A percentile compares a stretch with the other conserved stretches of the same genome.
phyloP scores from a whole-genome alignment of 1,140 invertebrate genomes.

The Orchestia grillus region DNA sequence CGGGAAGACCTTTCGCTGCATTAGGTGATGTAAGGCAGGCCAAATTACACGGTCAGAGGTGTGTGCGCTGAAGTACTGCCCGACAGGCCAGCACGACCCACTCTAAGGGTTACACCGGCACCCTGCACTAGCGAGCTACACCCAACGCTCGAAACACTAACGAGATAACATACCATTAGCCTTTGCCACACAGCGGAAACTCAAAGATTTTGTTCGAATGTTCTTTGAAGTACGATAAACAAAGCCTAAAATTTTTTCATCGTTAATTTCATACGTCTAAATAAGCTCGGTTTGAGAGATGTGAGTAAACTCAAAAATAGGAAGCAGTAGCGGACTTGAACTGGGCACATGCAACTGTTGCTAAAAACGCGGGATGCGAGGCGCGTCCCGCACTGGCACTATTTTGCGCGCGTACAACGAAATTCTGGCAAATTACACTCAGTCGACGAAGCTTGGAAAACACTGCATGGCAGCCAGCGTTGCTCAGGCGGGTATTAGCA shows the following conservation, averaged over 20 bases:
- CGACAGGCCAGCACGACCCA: conserved; percentile 12
- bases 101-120: background rate
- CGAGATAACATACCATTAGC: background rate
- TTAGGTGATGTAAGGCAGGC: conserved; percentile 53
- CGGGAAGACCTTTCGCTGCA: conserved; percentile 44
- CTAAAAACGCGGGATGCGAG: background rate
- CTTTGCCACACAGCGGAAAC: background rate
- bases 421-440: background rate
- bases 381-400: no score
- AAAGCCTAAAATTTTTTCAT: no score
- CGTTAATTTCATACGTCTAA: no score
- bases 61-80: conserved; percentile 30
- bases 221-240: background rate
- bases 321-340: background rate
- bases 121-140: background rate
- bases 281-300: no score
- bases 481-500: background rate
- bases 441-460: background rate
- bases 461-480: background rate
- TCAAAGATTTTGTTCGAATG: background rate
- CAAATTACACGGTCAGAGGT: conserved; percentile 53
- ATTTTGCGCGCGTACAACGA: no score
- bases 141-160: conserved; percentile 4
- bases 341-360: background rate
- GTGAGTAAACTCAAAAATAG: no score